A percentile compares a stretch with the other conserved stretches of the same genome.
These are phyloP conservation scores for Wasmannia auropunctata DNA, from an alignment of 1,140 invertebrate species.

Conservation along the genomic window DNA sequence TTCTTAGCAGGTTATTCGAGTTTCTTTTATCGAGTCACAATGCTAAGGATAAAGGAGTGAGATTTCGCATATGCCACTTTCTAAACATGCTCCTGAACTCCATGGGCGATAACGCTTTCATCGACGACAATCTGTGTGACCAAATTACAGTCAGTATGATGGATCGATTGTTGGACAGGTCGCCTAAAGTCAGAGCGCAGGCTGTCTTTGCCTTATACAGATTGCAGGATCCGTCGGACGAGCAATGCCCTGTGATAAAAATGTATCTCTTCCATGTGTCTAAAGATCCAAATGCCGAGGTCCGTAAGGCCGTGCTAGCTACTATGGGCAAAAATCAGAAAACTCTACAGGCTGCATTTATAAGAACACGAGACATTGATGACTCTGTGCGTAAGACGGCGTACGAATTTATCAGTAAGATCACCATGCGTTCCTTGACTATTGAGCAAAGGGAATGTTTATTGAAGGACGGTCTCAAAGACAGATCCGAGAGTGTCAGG, in stretches of 20 bases:
- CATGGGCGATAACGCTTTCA: conserved; percentile 90
- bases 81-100: conserved; percentile 90
- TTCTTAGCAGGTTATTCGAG: conserved; percentile 76
- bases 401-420: conserved; percentile 90
- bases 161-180: conserved; percentile 89
- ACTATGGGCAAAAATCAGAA: conserved; percentile 81
- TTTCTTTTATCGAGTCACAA: conserved; percentile 83
- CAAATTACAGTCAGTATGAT: conserved; percentile 90
- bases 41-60: conserved; percentile 87
- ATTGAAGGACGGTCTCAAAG: conserved; percentile 88
- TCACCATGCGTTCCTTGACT: conserved; percentile 88
- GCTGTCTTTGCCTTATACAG: conserved; percentile 92
- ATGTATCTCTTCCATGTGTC: conserved; percentile 92
- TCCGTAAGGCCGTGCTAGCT: conserved; percentile 81
- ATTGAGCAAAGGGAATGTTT: conserved; percentile 89
- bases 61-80: conserved; percentile 91
- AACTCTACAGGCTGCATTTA: conserved; percentile 86
- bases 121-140: conserved; percentile 92
- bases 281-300: conserved; percentile 90
- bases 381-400: conserved; percentile 91
- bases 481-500: conserved; percentile 86
- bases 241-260: conserved; percentile 91
- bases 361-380: conserved; percentile 90
- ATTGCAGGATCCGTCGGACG: conserved; percentile 92
- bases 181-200: conserved; percentile 91